These are phyloP conservation scores for Neotoma lepida DNA, from an alignment of 2,113 vertebrate genomes.

Conservation along the genomic window DNA sequence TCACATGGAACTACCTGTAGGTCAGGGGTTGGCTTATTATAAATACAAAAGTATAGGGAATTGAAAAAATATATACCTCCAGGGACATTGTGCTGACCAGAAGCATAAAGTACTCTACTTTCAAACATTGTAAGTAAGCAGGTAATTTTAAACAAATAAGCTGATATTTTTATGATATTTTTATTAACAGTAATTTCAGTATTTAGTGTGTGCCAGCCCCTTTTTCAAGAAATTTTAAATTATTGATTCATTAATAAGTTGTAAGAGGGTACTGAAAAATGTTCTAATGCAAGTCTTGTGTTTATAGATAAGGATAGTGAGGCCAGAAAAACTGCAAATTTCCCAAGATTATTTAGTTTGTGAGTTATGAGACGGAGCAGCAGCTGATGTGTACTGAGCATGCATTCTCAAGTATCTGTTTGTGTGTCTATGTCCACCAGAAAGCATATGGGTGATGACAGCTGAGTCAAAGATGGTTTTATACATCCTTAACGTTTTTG, in stretches of 20 bases:
- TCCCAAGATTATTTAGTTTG: background rate
- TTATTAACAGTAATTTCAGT: background rate
- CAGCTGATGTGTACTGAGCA: background rate
- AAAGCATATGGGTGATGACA: background rate
- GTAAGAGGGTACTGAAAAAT: background rate
- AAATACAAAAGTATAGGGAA: background rate
- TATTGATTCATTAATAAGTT: background rate
- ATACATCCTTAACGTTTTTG: background rate
- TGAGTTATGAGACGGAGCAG: background rate
- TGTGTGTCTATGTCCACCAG: background rate
- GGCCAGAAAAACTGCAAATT: background rate
- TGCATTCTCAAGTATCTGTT: background rate
- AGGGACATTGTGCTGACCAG: background rate
- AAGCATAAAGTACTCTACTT: background rate
- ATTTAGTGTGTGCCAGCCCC: background rate
- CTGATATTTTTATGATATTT: background rate
- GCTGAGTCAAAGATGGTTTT: background rate
- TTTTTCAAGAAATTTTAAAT: constrained; percentile 41
- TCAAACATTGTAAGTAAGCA: background rate
- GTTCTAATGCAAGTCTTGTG: background rate
- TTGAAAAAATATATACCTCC: background rate
- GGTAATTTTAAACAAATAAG: background rate
- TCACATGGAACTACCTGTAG: background rate
- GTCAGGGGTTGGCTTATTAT: constrained; percentile 16
- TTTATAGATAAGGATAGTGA: background rate